Percentiles rank a stretch among this genome's conserved stretches.
These are phyloP conservation scores for Enteromius afrohamiltoni DNA, from an alignment of 2,797 vertebrate species.

Conservation along the genomic window DNA sequence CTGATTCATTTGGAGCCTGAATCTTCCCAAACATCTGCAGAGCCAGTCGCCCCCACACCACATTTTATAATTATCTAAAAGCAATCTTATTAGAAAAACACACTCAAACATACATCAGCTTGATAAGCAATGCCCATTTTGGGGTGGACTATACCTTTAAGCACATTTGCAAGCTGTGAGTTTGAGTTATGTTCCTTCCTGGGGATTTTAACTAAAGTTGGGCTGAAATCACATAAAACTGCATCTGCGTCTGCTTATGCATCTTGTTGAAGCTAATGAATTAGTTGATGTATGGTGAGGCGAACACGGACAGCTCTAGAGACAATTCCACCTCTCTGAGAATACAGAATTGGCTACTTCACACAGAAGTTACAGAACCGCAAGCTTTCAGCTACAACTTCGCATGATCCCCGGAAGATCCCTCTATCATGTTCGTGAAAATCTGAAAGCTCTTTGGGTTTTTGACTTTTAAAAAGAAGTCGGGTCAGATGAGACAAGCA, in stretches of 20 bases:
- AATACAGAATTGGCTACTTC: background rate
- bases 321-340: background rate
- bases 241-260: constrained; percentile 13
- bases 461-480: constrained; percentile 24
- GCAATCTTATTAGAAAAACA: too few species aligned
- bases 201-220: background rate
- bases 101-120: too few species aligned
- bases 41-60: too few species aligned
- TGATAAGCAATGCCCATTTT: background rate
- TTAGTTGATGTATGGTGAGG: constrained; percentile 7
- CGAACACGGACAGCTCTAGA: background rate
- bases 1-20: background rate
- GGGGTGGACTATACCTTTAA: background rate
- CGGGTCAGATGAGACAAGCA: background rate
- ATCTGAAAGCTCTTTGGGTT: constrained; percentile 10
- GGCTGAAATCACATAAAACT: constrained; percentile 13
- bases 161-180: background rate
- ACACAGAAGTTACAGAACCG: background rate
- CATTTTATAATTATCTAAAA: too few species aligned
- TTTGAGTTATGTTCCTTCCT: constrained; percentile 8
- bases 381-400: constrained; percentile 7
- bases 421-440: constrained; percentile 18
- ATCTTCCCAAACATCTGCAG: too few species aligned
- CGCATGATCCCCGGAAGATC: constrained; percentile 14
- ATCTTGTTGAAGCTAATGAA: constrained; percentile 18